Evolutionary conservation across 1,140 invertebrate genomes (phyloP).

Genomic region (Heliothis virescens): DNA sequence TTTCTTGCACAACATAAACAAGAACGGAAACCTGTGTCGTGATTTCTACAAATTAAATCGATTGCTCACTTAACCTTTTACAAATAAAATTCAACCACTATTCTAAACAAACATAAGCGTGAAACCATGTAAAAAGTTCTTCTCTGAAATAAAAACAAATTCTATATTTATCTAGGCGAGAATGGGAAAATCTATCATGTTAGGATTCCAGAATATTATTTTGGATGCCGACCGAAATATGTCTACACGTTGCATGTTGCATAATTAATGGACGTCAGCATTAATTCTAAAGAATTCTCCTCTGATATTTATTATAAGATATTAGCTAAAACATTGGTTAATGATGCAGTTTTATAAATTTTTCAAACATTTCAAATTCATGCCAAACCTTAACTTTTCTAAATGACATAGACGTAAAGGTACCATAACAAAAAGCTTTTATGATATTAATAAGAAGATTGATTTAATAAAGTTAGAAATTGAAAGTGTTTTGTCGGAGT

Average conservation of each 20-base stretch:
- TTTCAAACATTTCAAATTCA: not conserved
- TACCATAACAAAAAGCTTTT: no score
- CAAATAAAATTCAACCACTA: not conserved
- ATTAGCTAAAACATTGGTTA: slow-evolving; percentile 17
- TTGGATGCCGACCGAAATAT: slow-evolving; percentile 66
- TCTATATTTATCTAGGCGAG: slow-evolving; percentile 27
- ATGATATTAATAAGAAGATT: not conserved
- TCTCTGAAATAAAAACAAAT: slow-evolving; percentile 41
- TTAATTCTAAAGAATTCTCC: slow-evolving; percentile 43
- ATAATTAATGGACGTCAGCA: slow-evolving; percentile 61
- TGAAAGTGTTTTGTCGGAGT: slow-evolving; percentile 70
- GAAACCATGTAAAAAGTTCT: slow-evolving; percentile 3
- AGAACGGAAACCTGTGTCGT: not conserved
- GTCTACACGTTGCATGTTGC: slow-evolving; percentile 55
- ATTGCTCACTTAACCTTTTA: not conserved
- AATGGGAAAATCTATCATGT: slow-evolving; percentile 59
- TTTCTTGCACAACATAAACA: not conserved
- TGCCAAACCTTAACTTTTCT: not conserved
- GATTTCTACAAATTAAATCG: not conserved
- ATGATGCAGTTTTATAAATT: slow-evolving; percentile 19
- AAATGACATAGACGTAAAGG: not conserved
- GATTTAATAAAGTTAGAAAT: slow-evolving; percentile 57
- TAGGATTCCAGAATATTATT: slow-evolving; percentile 58
- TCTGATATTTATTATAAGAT: slow-evolving; percentile 13
- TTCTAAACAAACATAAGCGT: slow-evolving; percentile 16